Conservation (phyloP, 2,113 vertebrate species). For the Lichenostomus cassidix region DNA sequence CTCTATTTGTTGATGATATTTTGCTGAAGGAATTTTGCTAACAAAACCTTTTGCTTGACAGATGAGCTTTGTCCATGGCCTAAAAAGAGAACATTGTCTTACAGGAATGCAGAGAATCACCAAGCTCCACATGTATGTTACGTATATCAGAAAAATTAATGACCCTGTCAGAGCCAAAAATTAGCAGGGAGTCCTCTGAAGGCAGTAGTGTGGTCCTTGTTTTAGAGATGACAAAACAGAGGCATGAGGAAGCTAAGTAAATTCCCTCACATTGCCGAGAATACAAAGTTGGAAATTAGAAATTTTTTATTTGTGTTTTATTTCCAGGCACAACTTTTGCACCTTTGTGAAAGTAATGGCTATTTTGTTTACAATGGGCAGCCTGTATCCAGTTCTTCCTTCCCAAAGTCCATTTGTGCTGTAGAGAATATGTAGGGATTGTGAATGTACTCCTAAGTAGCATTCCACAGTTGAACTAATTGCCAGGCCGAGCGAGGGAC, state of each 20-base stretch:
- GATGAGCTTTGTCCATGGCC: background rate
- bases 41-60: background rate
- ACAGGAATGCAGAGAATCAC: background rate
- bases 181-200: background rate
- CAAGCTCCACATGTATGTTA: background rate
- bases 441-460: background rate
- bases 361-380: background rate
- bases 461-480: constrained; percentile 57
- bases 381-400: background rate
- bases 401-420: constrained; percentile 1
- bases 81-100: background rate
- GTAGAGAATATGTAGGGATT: background rate
- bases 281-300: background rate
- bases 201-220: background rate
- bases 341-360: background rate
- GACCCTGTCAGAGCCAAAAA: background rate
- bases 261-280: background rate
- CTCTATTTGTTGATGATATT: background rate
- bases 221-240: background rate
- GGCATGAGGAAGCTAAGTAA: background rate
- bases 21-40: background rate
- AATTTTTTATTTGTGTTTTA: background rate
- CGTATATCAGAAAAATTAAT: background rate
- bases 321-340: background rate
- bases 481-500: constrained; percentile 15